Evolutionary conservation across 1,140 invertebrate species (phyloP).

Genomic region (Ganaspis sp.): DNA sequence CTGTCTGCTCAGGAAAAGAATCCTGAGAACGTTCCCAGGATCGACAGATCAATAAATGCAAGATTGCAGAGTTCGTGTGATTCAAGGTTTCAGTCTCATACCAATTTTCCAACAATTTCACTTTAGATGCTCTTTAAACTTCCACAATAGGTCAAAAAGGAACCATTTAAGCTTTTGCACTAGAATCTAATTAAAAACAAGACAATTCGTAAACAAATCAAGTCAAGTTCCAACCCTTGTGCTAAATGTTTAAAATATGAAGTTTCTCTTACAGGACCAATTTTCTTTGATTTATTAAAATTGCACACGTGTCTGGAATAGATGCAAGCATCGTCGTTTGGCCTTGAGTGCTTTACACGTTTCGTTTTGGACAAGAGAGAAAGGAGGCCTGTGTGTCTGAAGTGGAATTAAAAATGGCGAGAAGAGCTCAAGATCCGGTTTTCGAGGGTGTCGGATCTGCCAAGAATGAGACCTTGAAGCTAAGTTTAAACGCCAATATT

Average conservation of each 20-base stretch:
- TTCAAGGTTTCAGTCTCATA: slow-evolving; percentile 5
- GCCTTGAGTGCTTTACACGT: slow-evolving; percentile 18
- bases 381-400: slow-evolving; percentile 2
- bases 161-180: too few species aligned
- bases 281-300: slow-evolving; percentile 15
- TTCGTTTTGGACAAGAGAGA: slow-evolving; percentile 15
- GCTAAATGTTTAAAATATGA: neutral
- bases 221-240: too few species aligned
- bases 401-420: slow-evolving; percentile 48
- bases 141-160: too few species aligned
- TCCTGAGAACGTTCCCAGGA: slow-evolving; percentile 25
- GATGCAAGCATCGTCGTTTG: neutral
- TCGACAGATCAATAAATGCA: slow-evolving; percentile 1
- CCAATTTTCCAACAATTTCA: neutral
- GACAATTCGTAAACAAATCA: too few species aligned
- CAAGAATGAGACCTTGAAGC: slow-evolving; percentile 60
- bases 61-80: neutral
- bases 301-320: slow-evolving; percentile 16
- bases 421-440: slow-evolving; percentile 57
- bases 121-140: too few species aligned
- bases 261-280: neutral
- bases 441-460: slow-evolving; percentile 56
- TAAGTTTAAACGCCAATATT: slow-evolving; percentile 59
- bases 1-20: slow-evolving; percentile 5
- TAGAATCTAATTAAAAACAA: too few species aligned